Evolutionary conservation across 2,797 vertebrate species (phyloP), one percentile per base, ranked within the genome.

Genomic region (Atherinosoma microstoma): DNA sequence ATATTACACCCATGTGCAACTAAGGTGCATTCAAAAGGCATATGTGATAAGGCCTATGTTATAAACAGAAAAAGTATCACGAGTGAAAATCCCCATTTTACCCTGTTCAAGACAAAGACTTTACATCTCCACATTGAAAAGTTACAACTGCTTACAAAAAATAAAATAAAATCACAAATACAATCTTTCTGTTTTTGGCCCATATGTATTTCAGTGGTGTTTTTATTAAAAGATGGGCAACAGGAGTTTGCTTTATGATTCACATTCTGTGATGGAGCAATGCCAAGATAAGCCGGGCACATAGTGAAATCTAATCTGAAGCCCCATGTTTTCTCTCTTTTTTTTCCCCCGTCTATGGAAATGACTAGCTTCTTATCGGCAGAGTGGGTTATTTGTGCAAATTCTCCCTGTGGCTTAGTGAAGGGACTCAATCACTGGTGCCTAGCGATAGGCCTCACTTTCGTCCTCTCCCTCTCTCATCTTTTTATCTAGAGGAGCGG

Each of bases 401-500:
- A 90, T 88, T 82, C 86, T 91, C 73, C 73, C 85, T 69, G 73
- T 84, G 90, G 89, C 89, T 92, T 87, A 90, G 90, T 49, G 71
- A 91, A 81, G 87, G 86, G 87, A 90, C 87, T 91, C 89, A 89
- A 92, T 91, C 89, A 90, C 81, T 58, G 85, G 83, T 67, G 87
- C 84, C 82, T 85, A 66, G 80, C 76, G 88, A 92, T 90, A 92
- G 84, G 85, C 89, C 85, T 90, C 82, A 86, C 90, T 90, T 86
- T 90, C 70, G 69, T 80, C 83, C 83, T 75, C 83, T 67, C 71
- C 67, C 65, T 34, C 78, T 85, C 84, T 88, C 91, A 91, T 91
- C 87, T 90, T 90, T 93, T 92, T 92, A 93, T 93, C 92, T 89
- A 86, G 76, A 88, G 75, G 76, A 89, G 79, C 84, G 92, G 92